A percentile compares a stretch with the other conserved stretches of the same genome.
Evolutionary conservation across 2,113 vertebrate species (phyloP).

Genomic region (Cygnus buccinator): DNA sequence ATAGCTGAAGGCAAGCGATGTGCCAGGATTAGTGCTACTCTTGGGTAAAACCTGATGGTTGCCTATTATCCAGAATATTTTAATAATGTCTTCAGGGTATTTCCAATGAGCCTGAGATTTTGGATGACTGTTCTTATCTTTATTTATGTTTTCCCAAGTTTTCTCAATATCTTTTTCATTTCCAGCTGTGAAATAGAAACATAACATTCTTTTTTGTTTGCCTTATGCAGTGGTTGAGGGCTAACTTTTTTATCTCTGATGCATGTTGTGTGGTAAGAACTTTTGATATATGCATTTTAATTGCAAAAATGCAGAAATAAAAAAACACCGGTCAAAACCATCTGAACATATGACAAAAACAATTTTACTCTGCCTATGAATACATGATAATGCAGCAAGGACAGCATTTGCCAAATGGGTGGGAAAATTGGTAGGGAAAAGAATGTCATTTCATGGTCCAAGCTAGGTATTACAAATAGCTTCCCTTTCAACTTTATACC

Average conservation of each 20-base stretch:
- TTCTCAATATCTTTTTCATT: neutral
- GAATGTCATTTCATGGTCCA: neutral
- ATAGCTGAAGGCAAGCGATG: neutral
- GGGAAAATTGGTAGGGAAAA: neutral
- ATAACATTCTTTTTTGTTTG: neutral
- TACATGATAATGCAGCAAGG: neutral
- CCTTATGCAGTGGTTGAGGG: neutral
- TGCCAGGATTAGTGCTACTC: neutral
- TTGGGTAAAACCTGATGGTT: neutral
- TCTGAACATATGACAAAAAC: neutral
- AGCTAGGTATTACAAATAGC: neutral
- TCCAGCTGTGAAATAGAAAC: neutral
- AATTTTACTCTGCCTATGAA: neutral
- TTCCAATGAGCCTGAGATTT: neutral
- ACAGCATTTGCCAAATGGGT: neutral
- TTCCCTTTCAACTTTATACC: neutral
- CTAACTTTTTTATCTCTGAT: neutral
- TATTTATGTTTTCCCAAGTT: conserved; percentile 1
- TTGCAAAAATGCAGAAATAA: neutral
- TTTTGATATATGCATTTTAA: neutral
- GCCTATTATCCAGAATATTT: neutral
- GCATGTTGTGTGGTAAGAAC: neutral
- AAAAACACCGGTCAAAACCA: neutral
- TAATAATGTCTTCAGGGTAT: neutral
- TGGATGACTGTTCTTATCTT: conserved; percentile 11